Evolutionary conservation across 2,888 invertebrate species (phyloP).

Genomic region (Strigamia maritima): DNA sequence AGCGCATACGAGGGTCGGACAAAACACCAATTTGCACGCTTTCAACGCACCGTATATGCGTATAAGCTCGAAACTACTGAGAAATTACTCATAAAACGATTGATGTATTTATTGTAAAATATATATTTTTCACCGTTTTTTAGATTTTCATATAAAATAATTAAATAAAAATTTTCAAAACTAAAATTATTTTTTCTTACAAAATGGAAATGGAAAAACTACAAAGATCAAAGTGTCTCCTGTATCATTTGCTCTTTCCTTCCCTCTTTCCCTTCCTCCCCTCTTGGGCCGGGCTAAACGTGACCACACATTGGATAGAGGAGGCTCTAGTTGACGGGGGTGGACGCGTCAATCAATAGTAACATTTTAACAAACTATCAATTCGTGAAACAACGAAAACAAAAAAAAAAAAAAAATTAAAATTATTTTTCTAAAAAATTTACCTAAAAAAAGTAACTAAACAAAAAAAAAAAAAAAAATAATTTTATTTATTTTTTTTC

Average conservation of each 20-base stretch:
- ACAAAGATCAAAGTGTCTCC: background rate
- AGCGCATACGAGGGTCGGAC: background rate
- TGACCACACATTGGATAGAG: constrained; percentile 4
- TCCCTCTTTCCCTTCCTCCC: constrained; percentile 4
- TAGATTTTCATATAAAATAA: too few species aligned
- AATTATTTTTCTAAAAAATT: too few species aligned
- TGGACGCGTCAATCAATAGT: background rate
- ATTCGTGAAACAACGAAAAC: background rate
- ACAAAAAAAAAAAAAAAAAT: too few species aligned
- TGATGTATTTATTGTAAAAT: background rate
- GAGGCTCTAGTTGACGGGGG: background rate
- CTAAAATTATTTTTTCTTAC: too few species aligned
- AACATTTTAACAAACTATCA: background rate
- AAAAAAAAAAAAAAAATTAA: background rate
- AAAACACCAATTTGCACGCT: constrained; percentile 4
- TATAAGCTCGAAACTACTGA: background rate
- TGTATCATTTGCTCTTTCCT: background rate
- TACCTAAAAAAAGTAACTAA: too few species aligned
- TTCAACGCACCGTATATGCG: background rate
- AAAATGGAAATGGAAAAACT: too few species aligned
- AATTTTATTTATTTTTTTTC: too few species aligned
- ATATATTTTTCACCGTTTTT: too few species aligned
- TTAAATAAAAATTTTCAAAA: too few species aligned
- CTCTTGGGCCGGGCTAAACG: constrained; percentile 4
- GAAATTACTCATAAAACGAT: background rate